These are phyloP conservation scores for Lasioglossum villosulum DNA, from an alignment of 2,888 invertebrate species.

Conservation along the genomic window DNA sequence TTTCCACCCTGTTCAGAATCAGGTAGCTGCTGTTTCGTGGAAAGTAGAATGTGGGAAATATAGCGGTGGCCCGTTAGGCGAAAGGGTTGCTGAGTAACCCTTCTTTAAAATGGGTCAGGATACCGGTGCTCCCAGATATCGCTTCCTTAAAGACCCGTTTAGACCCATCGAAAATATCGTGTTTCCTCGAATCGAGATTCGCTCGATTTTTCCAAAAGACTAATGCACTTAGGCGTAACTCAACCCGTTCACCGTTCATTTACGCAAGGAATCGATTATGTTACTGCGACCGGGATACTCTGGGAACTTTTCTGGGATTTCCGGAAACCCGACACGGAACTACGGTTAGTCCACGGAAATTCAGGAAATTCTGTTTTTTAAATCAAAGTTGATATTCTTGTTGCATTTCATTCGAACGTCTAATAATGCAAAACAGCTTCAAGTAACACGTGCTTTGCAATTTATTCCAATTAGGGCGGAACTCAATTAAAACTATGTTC, in stretches of 20 bases:
- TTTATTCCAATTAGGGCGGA: conserved; percentile 1
- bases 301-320: conserved; percentile 8
- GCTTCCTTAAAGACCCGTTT: conserved; percentile 79
- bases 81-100: conserved; percentile 81
- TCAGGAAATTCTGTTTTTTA: not conserved
- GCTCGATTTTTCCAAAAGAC: not conserved
- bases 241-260: not conserved
- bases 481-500: not conserved
- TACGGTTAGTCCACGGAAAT: not conserved
- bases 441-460: not conserved
- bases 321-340: not conserved
- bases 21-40: conserved; percentile 72
- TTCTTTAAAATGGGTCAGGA: conserved; percentile 77
- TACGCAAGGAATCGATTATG: not conserved
- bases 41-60: conserved; percentile 83
- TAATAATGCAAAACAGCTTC: not conserved
- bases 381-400: too few relatives aligned
- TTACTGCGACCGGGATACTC: not conserved
- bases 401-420: too few relatives aligned
- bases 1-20: conserved; percentile 55
- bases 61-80: conserved; percentile 79
- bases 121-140: conserved; percentile 65
- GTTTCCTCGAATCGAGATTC: conserved; percentile 66
- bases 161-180: conserved; percentile 77
- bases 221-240: conserved; percentile 2